Base-by-base conservation (phyloP, 2,888 invertebrate genomes). In the Athripsodes cinereus region DNA sequence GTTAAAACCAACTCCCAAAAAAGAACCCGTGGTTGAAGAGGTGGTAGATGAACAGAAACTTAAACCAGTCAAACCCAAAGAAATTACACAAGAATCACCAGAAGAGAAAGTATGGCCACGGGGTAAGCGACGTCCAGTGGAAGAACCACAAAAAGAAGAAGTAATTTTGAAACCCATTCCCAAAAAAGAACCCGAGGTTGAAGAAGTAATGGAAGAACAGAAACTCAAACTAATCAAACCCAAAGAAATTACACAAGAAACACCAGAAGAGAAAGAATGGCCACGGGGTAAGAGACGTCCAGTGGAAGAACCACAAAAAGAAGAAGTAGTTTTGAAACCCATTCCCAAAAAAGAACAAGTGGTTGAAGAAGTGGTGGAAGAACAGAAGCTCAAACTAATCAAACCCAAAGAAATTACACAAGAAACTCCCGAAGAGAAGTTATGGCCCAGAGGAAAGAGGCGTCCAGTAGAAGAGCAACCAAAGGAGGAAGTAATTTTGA, bases 301-400 rank as follows among this genome's bases (percentile, higher is more conserved):
- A 52, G 56, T 70, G 22, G 67, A 71, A 55, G 69, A 71, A 59
- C 67, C 70, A 55, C 69, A 70, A 51, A 67, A 67, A 58, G 72
- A 76, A 64, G 74, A 76, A 64, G 69, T 75, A 1, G 65, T 67
- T 2, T 65, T 78, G 0, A 79, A 79, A 64, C 75, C 76, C 18
- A 62, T 73, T 53, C 66, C 70, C 64, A 71, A 70, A 57, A 57
- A 62, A 34, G 64, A 68, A 53, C 40, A 5, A n/a, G 40, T n/a
- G 16, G 67, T 68, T 10, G 1, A 73, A 59, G 68, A 70, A 60
- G 69, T 68, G 1, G 50, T 68, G 1, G 57, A 60, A 55, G 64
- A 64, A 59, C 66, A 69, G 62, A 65, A 70, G 18, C 72, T 74
- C 3, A 73, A 72, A 71, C 69, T 69, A 35, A 69, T 72, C 10